Percentiles rank a stretch among this genome's conserved stretches.
Evolutionary conservation across 2,797 vertebrate genomes (phyloP).

Genomic region (Ambastaia sidthimunki): DNA sequence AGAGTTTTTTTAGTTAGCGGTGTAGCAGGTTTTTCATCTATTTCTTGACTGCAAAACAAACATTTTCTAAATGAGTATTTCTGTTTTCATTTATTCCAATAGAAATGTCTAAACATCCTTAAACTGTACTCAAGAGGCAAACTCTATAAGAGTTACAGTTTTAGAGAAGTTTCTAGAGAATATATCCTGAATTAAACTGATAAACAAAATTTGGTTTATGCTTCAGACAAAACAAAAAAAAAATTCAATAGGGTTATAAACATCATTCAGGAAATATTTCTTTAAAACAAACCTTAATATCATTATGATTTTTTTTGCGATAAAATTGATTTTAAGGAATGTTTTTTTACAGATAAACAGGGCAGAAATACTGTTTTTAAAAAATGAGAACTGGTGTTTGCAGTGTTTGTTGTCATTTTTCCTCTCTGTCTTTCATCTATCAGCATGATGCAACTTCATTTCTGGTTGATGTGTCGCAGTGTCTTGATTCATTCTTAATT

Average conservation of each 20-base stretch:
- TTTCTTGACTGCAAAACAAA: slow-evolving; percentile 15
- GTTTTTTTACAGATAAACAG: no score
- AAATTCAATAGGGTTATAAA: no score
- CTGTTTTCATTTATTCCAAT: neutral
- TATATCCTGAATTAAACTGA: no score
- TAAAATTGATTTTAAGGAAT: no score
- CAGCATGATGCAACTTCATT: slow-evolving; percentile 45
- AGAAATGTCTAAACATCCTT: neutral
- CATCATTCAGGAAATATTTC: no score
- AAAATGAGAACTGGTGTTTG: slow-evolving; percentile 4
- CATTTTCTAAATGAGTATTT: neutral
- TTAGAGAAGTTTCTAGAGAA: no score
- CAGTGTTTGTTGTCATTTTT: slow-evolving; percentile 18
- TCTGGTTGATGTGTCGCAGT: slow-evolving; percentile 30
- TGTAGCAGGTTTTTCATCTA: neutral
- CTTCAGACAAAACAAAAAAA: no score
- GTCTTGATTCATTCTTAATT: slow-evolving; percentile 39
- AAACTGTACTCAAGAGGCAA: no score
- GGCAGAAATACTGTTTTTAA: neutral
- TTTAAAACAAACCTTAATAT: no score
- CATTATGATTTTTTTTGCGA: no score
- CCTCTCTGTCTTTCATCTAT: slow-evolving; percentile 27
- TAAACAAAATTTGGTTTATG: no score
- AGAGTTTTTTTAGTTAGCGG: neutral
- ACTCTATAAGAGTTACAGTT: no score